Percentiles rank a stretch among this genome's conserved stretches.
Evolutionary conservation across 2,888 invertebrate species (phyloP).

Genomic region (Drosophila greeni): DNA sequence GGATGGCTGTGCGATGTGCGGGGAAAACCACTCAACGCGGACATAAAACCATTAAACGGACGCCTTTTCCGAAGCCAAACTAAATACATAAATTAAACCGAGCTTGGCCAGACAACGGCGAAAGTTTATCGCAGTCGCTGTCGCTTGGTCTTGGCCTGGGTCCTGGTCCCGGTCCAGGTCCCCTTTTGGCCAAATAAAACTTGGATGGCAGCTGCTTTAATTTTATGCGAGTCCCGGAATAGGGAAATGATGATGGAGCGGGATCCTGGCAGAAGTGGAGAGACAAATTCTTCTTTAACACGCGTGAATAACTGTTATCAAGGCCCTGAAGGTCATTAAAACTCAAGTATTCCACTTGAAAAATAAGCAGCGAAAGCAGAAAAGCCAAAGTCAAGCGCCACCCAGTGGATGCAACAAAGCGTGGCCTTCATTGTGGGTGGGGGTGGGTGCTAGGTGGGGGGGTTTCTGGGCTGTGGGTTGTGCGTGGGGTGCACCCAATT

Average conservation of each 20-base stretch:
- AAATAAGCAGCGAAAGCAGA: slow-evolving; percentile 40
- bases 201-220: slow-evolving; percentile 56
- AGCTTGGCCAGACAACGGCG: slow-evolving; percentile 43
- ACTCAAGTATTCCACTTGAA: slow-evolving; percentile 59
- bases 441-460: neutral
- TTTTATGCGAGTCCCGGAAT: slow-evolving; percentile 34
- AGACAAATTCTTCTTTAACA: slow-evolving; percentile 47
- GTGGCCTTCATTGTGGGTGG: slow-evolving; percentile 34
- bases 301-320: slow-evolving; percentile 65
- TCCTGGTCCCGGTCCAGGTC: neutral
- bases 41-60: slow-evolving; percentile 63
- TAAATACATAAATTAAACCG: slow-evolving; percentile 70
- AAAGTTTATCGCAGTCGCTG: slow-evolving; percentile 38
- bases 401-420: slow-evolving; percentile 57
- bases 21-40: slow-evolving; percentile 56
- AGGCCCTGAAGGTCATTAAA: slow-evolving; percentile 69
- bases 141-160: slow-evolving; percentile 2
- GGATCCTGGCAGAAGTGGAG: slow-evolving; percentile 25
- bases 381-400: slow-evolving; percentile 42
- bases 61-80: slow-evolving; percentile 55
- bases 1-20: slow-evolving; percentile 19
- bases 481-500: slow-evolving; percentile 62
- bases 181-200: slow-evolving; percentile 23
- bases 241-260: slow-evolving; percentile 19
- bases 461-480: neutral